These are phyloP conservation scores for Drosophila neocordata DNA, from an alignment of 1,140 invertebrate genomes.

Conservation along the genomic window DNA sequence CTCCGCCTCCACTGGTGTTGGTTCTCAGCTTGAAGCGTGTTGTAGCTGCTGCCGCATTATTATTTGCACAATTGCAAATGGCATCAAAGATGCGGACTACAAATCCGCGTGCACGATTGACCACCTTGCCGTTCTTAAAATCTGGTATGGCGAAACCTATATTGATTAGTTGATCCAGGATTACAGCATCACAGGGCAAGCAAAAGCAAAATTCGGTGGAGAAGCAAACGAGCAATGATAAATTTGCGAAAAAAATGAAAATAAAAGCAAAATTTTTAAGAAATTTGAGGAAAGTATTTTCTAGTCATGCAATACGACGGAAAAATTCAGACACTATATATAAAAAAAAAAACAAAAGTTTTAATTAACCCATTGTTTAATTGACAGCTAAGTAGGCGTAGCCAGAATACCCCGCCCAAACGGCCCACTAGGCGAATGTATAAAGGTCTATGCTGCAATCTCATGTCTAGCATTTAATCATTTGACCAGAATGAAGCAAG, in stretches of 20 bases:
- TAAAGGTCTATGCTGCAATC: background rate
- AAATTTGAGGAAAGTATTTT: constrained; percentile 1
- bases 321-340: background rate
- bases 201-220: constrained; percentile 47
- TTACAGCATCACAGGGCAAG: constrained; percentile 35
- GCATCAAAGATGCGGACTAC: constrained; percentile 85
- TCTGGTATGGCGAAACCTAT: constrained; percentile 82
- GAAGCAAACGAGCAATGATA: constrained; percentile 37
- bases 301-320: constrained; percentile 33
- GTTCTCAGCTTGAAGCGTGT: constrained; percentile 74
- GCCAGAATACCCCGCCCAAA: background rate
- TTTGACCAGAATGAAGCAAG: constrained; percentile 24
- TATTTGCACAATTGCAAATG: constrained; percentile 86
- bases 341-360: background rate
- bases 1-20: constrained; percentile 45
- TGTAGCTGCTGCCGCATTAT: constrained; percentile 83
- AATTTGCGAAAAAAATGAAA: constrained; percentile 43
- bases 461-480: constrained; percentile 3
- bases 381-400: background rate
- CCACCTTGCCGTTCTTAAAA: constrained; percentile 84
- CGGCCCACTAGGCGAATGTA: background rate
- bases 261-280: constrained; percentile 9
- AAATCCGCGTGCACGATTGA: constrained; percentile 84
- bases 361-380: constrained; percentile 17
- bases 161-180: constrained; percentile 51